Conservation (phyloP, 2,113 vertebrate genomes). For the Myiagra hebetior region DNA sequence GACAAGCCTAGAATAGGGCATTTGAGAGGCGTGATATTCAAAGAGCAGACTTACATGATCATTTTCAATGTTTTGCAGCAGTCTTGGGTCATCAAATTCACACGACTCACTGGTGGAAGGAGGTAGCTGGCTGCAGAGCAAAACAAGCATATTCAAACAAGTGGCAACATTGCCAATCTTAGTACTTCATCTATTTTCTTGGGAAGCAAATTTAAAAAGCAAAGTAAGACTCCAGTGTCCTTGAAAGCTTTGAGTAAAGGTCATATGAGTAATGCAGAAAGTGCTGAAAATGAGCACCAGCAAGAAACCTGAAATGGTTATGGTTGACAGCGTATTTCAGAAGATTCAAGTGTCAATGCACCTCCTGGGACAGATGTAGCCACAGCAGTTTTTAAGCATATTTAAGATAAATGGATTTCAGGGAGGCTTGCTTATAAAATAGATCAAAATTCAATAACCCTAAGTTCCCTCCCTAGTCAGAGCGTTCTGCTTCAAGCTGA, state of each 20-base stretch:
- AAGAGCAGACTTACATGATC: constrained; percentile 80
- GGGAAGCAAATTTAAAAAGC: background rate
- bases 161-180: background rate
- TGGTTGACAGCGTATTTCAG: background rate
- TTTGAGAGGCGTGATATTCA: background rate
- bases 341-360: background rate
- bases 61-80: constrained; percentile 92
- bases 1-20: background rate
- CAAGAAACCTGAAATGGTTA: background rate
- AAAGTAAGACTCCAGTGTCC: background rate
- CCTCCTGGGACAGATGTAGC: background rate
- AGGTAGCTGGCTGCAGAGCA: constrained; percentile 80
- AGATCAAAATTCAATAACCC: background rate
- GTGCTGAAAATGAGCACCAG: background rate
- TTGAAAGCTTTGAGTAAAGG: background rate
- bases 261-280: background rate
- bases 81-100: constrained; percentile 92
- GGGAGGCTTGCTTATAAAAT: background rate
- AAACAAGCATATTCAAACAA: constrained; percentile 10
- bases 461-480: background rate
- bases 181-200: background rate
- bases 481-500: background rate
- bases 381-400: background rate
- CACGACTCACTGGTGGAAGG: constrained; percentile 83
- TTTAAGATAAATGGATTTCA: background rate